Evolutionary conservation across 2,113 vertebrate species (phyloP), one percentile per base, ranked within the genome.

Genomic region (Carassius carassius): DNA sequence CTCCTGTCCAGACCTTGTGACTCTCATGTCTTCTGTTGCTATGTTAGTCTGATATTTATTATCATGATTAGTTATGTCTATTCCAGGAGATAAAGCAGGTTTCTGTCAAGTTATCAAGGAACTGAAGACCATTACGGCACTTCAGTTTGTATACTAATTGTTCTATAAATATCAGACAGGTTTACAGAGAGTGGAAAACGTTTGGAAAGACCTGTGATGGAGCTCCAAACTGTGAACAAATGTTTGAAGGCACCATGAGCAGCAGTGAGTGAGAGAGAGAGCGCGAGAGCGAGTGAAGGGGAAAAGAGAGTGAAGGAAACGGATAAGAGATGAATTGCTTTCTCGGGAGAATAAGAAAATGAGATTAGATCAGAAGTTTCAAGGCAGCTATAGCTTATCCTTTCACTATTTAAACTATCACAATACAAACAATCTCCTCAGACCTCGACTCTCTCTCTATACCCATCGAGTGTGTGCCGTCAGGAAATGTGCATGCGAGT

Each of bases 301-400:
- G 3, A 25, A 65, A 32, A 3, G 51, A 80, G 58, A 73, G 29
- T 13, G 29, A 78, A 25, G 65, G 62, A 58, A 62, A 14, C 3
- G 79, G 69, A 67, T 19, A 23, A 81, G 62, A 83, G 82, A 93
- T 94, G 93, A 94, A 93, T 92, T 92, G 91, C 91, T 92, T 91
- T 91, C 92, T 90, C 86, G 91, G 91, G 58, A 47, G 73, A 82
- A 85, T 73, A 25, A 58, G 90, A 93, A 91, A 92, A 85, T 63
- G 16, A 87, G 93, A 94, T 94, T 90, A 90, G 88, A 94, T 94
- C 93, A 90, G 89, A 94, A 94, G 90, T 92, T 91, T 92, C 90
- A 93, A 93, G 92, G 90, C 88, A 79, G 75, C 92, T 89, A 91
- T 91, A 92, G 90, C 92, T 93, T 93, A 93, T 94, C 92, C 91